Base-by-base conservation (phyloP, 2,888 invertebrate species). In the Diplazon laetatorius region DNA sequence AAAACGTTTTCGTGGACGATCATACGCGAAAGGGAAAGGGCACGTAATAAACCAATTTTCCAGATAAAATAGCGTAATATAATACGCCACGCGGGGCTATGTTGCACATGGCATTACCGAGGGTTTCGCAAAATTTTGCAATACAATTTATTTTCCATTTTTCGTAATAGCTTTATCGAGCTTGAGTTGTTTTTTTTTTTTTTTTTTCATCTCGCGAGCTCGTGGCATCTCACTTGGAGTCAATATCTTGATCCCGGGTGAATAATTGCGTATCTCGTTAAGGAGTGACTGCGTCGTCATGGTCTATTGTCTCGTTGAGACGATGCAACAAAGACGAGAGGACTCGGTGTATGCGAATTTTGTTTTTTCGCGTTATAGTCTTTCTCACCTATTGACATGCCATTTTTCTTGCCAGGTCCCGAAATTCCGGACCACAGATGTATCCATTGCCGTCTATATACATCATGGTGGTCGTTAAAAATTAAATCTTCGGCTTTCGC, bases 1-100 rank as follows among this genome's bases (percentile, higher is more conserved):
- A 46, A 48, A 42, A 12, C 55, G 55, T 60, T 55, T 37, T 25
- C 30, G 30, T 5, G 4, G 30, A 62, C 25, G 39, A 68, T 10
- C 48, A 48, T 60, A 66, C 46, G 60, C 46, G 42, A 42, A 62
- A 81, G 78, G 73, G 65, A 79, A 82, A 81, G 80, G 76, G 82
- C 77, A 76, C 76, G 82, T 85, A 84, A 86, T 84, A 84, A 84
- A 85, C 82, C 83, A 86, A 86, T 87, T 86, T 86, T 83, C 80
- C 77, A 79, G 80, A 81, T 79, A 80, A 80, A 80, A 83, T 82
- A 81, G 79, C 78, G 82, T 80, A 83, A 81, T 79, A 76, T 77
- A 82, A 82, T 73, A 66, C n/a, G 68, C 55, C 6, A 72, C 48
- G 30, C 30, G 59, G 30, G 70, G 73, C 70, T 78, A 80, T 81